A percentile compares a stretch with the other conserved stretches of the same genome.
Evolutionary conservation across 2,888 invertebrate species (phyloP).

Genomic region (Spicauda simplicius): DNA sequence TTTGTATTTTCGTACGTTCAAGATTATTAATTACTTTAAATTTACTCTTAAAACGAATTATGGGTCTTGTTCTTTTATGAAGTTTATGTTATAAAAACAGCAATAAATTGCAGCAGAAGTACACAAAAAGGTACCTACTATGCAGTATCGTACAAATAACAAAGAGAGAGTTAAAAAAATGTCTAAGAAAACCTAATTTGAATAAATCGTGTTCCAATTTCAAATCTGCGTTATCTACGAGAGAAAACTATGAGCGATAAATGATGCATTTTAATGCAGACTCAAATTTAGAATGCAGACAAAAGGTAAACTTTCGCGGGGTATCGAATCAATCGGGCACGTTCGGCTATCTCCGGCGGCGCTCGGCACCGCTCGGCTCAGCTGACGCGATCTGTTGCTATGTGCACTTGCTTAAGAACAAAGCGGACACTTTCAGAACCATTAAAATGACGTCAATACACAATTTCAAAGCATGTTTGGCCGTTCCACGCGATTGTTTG

Average conservation of each 20-base stretch:
- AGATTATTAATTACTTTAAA: too few relatives aligned
- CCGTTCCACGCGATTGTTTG: conserved; percentile 7
- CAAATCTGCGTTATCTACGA: conserved; percentile 14
- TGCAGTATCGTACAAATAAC: background rate
- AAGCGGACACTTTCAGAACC: conserved; percentile 54
- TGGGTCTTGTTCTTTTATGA: too few relatives aligned
- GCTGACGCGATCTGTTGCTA: conserved; percentile 82
- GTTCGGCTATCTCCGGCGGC: conserved; percentile 52
- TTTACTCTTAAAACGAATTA: too few relatives aligned
- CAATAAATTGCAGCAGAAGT: too few relatives aligned
- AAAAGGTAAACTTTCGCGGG: conserved; percentile 37
- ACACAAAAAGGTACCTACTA: background rate
- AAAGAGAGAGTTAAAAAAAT: conserved; percentile 17
- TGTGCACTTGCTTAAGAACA: conserved; percentile 61
- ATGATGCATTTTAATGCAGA: conserved; percentile 35
- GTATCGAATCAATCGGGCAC: conserved; percentile 60
- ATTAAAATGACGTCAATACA: conserved; percentile 13
- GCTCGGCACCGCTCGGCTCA: conserved; percentile 55
- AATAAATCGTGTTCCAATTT: conserved; percentile 23
- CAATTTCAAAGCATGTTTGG: conserved; percentile 3
- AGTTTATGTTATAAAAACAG: too few relatives aligned
- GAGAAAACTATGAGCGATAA: conserved; percentile 32
- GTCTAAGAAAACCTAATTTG: background rate
- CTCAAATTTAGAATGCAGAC: conserved; percentile 35
- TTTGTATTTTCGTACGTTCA: too few relatives aligned